These are phyloP conservation scores for Drosophila albomicans DNA, from an alignment of 1,140 invertebrate species.

Conservation along the genomic window DNA sequence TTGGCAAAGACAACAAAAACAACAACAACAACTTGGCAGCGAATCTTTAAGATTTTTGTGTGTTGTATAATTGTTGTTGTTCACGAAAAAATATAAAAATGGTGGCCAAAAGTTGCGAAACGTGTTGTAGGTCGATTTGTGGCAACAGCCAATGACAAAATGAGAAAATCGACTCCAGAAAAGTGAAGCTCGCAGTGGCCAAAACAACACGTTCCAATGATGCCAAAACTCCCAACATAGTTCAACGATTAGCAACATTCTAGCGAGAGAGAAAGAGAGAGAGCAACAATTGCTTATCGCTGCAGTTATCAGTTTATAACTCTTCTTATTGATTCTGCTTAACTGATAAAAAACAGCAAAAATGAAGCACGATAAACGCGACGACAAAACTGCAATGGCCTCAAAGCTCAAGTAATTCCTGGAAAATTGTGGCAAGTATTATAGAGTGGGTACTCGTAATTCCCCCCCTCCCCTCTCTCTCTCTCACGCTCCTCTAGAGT, in stretches of 20 bases:
- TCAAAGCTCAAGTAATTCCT: slow-evolving; percentile 58
- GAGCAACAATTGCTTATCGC: slow-evolving; percentile 24
- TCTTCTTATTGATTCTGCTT: slow-evolving; percentile 39
- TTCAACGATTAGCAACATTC: slow-evolving; percentile 3
- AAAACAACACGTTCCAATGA: slow-evolving; percentile 64
- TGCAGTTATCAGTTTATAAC: slow-evolving; percentile 30
- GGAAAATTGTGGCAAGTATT: slow-evolving; percentile 60
- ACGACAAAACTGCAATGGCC: slow-evolving; percentile 58
- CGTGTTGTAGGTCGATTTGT: slow-evolving; percentile 68
- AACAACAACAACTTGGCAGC: not conserved
- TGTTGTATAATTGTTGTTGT: slow-evolving; percentile 53
- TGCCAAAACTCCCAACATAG: slow-evolving; percentile 21
- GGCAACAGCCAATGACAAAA: slow-evolving; percentile 70
- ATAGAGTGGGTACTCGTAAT: not conserved
- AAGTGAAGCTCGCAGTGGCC: slow-evolving; percentile 26
- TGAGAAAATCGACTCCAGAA: slow-evolving; percentile 62
- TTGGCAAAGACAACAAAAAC: slow-evolving; percentile 34
- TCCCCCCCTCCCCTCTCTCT: not conserved
- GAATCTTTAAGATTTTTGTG: slow-evolving; percentile 48
- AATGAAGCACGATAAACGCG: slow-evolving; percentile 11
- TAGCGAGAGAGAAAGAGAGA: not conserved
- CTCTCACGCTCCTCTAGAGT: not conserved
- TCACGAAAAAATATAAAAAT: slow-evolving; percentile 61
- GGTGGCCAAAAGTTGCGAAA: slow-evolving; percentile 57
- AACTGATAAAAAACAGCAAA: slow-evolving; percentile 19